Percentiles rank a stretch among this genome's conserved stretches.
Conservation (phyloP, 2,113 vertebrate genomes). For the Tapirus terrestris region DNA sequence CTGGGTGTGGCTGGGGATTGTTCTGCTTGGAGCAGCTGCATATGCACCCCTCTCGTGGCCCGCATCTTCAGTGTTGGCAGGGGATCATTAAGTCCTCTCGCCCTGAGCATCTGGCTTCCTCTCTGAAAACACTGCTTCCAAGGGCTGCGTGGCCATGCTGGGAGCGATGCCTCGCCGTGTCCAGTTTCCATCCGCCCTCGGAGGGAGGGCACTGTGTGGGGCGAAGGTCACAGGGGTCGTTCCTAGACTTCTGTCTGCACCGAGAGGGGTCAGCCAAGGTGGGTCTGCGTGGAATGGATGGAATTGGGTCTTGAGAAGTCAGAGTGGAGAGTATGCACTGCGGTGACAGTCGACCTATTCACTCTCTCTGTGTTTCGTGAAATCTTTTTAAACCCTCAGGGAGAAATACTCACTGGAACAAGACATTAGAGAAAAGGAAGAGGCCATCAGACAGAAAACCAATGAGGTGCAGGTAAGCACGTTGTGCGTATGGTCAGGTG, state of each 20-base stretch:
- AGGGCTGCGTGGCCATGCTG: too few relatives aligned
- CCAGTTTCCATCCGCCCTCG: not conserved
- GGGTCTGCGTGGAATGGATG: not conserved
- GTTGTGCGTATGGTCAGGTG: rapidly evolving
- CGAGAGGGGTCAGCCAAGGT: too few relatives aligned
- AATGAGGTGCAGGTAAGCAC: conserved; percentile 94
- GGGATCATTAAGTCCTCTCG: not conserved
- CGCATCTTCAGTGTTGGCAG: not conserved
- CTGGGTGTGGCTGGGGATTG: not conserved
- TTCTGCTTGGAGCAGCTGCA: not conserved
- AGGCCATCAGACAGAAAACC: conserved; percentile 95
- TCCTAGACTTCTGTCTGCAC: not conserved
- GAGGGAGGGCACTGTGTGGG: not conserved
- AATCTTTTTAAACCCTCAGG: conserved; percentile 80
- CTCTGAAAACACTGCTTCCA: not conserved
- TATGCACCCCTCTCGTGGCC: rapidly evolving
- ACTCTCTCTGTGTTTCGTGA: not conserved
- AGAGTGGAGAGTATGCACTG: rapidly evolving
- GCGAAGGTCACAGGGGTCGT: rapidly evolving
- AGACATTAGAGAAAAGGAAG: conserved; percentile 97
- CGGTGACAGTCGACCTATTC: not conserved
- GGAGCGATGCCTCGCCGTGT: rapidly evolving
- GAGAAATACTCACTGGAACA: conserved; percentile 97
- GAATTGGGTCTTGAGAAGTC: not conserved
- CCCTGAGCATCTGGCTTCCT: not conserved